A percentile compares a stretch with the other conserved stretches of the same genome.
phyloP scores from a whole-genome alignment of 2,113 vertebrate genomes.

The Ceyx margarethae region DNA sequence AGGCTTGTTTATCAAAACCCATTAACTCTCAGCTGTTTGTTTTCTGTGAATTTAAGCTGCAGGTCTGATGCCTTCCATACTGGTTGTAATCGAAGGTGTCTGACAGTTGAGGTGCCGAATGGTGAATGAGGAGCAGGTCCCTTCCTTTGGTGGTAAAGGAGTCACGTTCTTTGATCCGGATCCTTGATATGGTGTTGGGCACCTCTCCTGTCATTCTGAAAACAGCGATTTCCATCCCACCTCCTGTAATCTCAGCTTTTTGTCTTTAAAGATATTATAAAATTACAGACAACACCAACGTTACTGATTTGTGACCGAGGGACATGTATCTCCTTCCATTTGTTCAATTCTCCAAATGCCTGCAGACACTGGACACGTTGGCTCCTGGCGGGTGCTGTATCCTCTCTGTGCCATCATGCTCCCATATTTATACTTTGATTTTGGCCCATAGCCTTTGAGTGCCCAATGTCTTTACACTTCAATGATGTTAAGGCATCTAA shows the following conservation, averaged over 20 bases:
- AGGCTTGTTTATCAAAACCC: not conserved
- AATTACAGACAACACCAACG: not conserved
- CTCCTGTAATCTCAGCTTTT: not conserved
- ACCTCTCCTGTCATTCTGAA: not conserved
- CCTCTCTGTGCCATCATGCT: not conserved
- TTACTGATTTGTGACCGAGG: not conserved
- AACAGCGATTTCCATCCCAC: not conserved
- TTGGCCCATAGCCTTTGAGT: not conserved
- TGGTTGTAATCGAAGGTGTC: not conserved
- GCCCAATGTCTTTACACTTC: not conserved
- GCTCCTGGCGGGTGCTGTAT: not conserved
- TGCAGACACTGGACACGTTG: not conserved
- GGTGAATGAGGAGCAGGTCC: not conserved
- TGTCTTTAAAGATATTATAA: not conserved
- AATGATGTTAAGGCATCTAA: not conserved
- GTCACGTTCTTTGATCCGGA: accelerated
- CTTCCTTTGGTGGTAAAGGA: not conserved
- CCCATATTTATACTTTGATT: not conserved
- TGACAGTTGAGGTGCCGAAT: not conserved
- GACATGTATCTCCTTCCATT: not conserved
- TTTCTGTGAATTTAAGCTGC: not conserved
- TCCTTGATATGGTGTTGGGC: not conserved
- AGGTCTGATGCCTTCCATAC: not conserved
- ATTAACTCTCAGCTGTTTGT: not conserved
- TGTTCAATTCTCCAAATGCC: not conserved